Conservation (phyloP, 1,140 invertebrate genomes). For the Apis mellifera region DNA sequence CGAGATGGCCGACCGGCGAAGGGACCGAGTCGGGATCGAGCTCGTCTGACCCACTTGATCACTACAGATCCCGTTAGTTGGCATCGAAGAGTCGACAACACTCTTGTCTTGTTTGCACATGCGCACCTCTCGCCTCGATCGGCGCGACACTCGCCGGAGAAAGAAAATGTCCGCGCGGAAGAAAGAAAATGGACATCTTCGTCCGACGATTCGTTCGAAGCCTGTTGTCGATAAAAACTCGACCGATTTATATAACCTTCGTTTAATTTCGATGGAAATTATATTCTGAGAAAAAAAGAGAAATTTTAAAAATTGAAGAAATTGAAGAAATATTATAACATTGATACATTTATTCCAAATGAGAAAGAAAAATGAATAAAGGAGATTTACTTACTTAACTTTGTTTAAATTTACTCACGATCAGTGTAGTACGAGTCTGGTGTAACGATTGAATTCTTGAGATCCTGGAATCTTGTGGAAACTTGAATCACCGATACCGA, state of each 20-base stretch:
- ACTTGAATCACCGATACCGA: background rate
- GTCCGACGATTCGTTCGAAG: background rate
- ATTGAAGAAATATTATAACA: too few relatives aligned
- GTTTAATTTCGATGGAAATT: too few relatives aligned
- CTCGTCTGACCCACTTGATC: constrained; percentile 63
- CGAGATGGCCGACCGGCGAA: constrained; percentile 35
- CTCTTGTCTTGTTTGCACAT: constrained; percentile 5
- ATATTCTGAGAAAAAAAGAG: too few relatives aligned
- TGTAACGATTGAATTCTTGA: background rate
- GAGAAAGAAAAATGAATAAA: too few relatives aligned
- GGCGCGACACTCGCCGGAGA: constrained; percentile 36
- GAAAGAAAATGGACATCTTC: constrained; percentile 5
- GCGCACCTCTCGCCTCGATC: constrained; percentile 25
- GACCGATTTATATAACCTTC: background rate
- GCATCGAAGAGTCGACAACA: constrained; percentile 51
- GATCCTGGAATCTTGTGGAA: background rate
- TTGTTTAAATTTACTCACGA: background rate
- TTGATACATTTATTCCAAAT: too few relatives aligned
- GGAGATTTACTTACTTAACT: background rate
- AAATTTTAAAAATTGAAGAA: too few relatives aligned
- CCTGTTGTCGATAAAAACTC: background rate
- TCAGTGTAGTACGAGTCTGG: too few relatives aligned
- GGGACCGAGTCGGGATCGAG: constrained; percentile 43
- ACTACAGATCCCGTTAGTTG: constrained; percentile 66
- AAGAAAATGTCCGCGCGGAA: constrained; percentile 22